Base-by-base conservation (phyloP, 1,140 invertebrate genomes). In the Atta cephalotes region DNA sequence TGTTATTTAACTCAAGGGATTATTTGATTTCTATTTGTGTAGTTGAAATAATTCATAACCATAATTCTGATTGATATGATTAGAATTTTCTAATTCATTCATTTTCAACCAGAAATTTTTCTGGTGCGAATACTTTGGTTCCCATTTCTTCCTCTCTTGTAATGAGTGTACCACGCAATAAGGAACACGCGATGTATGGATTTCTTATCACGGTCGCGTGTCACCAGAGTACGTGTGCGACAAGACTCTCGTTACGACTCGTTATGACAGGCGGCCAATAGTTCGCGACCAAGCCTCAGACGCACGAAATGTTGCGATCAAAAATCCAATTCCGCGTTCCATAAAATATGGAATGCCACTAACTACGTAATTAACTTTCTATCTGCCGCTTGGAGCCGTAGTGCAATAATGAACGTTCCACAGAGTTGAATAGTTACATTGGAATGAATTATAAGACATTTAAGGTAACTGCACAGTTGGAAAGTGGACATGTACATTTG, bases 281-380 rank as follows among this genome's bases (percentile, higher is more conserved):
- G 72, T 35, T 28, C 31, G n/a, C 4, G 2, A n/a, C 21, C 68
- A n/a, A n/a, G 18, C 12, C 7, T 1, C 39, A 3, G 51, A 7
- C 39, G 25, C 68, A 62, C 39, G 58, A 74, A 76, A 84, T 84
- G 62, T 84, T 60, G 63, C 70, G 80, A 84, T 84, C 80, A 84
- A 84, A 84, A 84, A 84, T 84, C 80, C 80, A 84, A 84, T 84
- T 62, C 56, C 80, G 28, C 80, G 39, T 74, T 63, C 49, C 70
- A 84, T 84, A 84, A 84, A 84, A 84, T 84, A 84, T 84, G 80
- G 70, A 84, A 84, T 84, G 80, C 80, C 70, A n/a, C 56, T 84
- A 84, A 84, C 80, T 84, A 63, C 71, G 80, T 84, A 84, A 81
- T 81, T 81, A 81, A 81, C 78, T 81, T 81, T 81, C 49, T 68